Base-by-base conservation (phyloP, 2,113 vertebrate genomes). In the Hippocampus mohnikei region DNA sequence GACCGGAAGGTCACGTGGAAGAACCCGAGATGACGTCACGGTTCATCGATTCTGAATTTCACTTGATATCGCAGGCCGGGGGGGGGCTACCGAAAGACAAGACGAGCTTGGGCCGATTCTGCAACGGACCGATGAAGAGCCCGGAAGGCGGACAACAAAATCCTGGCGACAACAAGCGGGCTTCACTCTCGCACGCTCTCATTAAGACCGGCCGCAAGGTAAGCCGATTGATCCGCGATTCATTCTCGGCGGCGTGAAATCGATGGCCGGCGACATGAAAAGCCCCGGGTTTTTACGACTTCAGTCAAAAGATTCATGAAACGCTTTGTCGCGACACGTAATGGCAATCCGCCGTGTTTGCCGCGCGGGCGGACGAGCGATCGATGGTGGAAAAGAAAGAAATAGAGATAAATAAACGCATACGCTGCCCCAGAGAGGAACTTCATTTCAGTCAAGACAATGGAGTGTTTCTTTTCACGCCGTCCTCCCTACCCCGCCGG, bases 141-240 rank as follows among this genome's bases (percentile, higher is more conserved):
- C 33, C 33, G 33, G 33, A 37, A 37, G 60, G 67, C 23, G 71
- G 78, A 74, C 73, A 83, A 73, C 73, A 76, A 78, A 68, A 65
- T 44, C 42, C 65, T 41, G 13, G 62, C n/a, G 82, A 86, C 88
- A 89, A 90, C 92, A 91, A 86, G n/a, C 83, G 63, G 80, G 82
- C 70, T 80, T 5, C 29, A 50, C 67, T 79, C 85, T 90, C 88
- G 88, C 83, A 81, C 75, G 66, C 83, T 80, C 91, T 92, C 88
- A 91, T 93, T 92, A 90, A 88, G 86, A 90, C 88, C 82, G 88
- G 88, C 91, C 86, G 65, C 84, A 29, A 88, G 88, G 91, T 91
- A 90, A 92, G 90, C 88, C 90, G 82, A 91, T 92, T 93, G 91
- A 93, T 93, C 92, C 90, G 88, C 90, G 90, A 91, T 92, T 93